Conservation (phyloP, 92 coral and sea anemone genomes). For the Porites cylindrica region DNA sequence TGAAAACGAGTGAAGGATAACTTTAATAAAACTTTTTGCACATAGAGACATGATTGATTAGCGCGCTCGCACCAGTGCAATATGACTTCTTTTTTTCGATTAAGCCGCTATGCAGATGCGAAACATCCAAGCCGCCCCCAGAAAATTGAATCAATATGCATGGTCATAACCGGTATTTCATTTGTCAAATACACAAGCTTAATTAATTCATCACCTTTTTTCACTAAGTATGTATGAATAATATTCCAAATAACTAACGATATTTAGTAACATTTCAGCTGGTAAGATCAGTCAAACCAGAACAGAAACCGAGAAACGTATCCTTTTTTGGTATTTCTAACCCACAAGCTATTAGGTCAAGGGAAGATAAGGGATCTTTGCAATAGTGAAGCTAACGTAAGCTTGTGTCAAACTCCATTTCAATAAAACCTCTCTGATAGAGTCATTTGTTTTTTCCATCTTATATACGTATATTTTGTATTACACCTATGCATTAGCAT, state of each 20-base stretch:
- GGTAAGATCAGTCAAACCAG: no score
- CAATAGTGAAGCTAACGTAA: not conserved
- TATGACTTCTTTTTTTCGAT: not conserved
- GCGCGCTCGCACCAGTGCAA: no score
- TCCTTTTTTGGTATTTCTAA: slow-evolving; percentile 1
- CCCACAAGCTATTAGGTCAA: slow-evolving; percentile 30
- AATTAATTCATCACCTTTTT: slow-evolving; percentile 43
- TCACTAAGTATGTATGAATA: not conserved
- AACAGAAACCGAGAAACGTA: not conserved
- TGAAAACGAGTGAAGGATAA: not conserved
- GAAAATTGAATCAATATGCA: slow-evolving; percentile 13
- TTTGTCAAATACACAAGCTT: not conserved
- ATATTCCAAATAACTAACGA: not conserved
- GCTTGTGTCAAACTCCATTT: not conserved
- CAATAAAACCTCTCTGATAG: no score
- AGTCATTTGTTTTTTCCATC: no score
- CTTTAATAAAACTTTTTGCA: not conserved
- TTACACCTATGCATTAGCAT: no score
- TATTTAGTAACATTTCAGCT: no score
- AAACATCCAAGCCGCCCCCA: not conserved
- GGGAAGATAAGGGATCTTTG: not conserved
- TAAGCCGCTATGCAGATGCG: not conserved
- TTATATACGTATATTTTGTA: no score
- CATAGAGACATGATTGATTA: no score
- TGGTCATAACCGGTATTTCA: not conserved